These are phyloP conservation scores for Gracilinanus agilis DNA, from an alignment of 2,113 vertebrate genomes.

Conservation along the genomic window DNA sequence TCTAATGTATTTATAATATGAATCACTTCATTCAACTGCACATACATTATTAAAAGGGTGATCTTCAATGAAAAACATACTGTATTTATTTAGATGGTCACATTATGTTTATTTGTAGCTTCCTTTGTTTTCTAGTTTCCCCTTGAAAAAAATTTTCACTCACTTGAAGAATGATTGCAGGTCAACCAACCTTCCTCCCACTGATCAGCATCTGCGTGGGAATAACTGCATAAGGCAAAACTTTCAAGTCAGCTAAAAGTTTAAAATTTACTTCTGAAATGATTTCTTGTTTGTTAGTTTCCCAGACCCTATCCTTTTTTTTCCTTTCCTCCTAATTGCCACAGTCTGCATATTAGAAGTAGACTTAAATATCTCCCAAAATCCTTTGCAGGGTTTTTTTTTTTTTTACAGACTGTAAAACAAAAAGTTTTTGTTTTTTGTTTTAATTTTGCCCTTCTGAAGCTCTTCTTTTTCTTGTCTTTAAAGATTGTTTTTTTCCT, in stretches of 20 bases:
- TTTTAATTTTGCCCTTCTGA: background rate
- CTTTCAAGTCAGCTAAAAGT: background rate
- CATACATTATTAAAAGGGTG: slow-evolving; percentile 47
- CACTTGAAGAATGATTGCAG: background rate
- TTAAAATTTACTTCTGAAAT: slow-evolving; percentile 5
- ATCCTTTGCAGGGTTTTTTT: background rate
- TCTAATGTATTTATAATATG: slow-evolving; percentile 66
- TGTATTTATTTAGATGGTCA: background rate
- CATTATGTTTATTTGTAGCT: background rate
- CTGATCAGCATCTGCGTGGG: background rate
- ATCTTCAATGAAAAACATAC: slow-evolving; percentile 63
- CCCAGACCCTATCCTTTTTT: slow-evolving; percentile 1
- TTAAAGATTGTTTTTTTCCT: background rate
- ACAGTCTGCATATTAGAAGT: slow-evolving; percentile 1
- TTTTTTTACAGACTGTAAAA: slow-evolving; percentile 10
- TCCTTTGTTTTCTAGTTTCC: background rate
- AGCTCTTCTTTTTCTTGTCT: background rate
- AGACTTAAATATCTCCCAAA: slow-evolving; percentile 9
- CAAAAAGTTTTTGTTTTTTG: slow-evolving; percentile 16
- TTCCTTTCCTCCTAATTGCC: slow-evolving; percentile 19
- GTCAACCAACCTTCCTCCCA: background rate
- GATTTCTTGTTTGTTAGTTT: slow-evolving; percentile 39
- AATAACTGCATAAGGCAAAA: slow-evolving; percentile 29
- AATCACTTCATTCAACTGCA: slow-evolving; percentile 9
- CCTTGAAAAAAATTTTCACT: background rate